A percentile compares a stretch with the other conserved stretches of the same genome.
phyloP scores from a whole-genome alignment of 2,113 vertebrate species.

The Sula dactylatra region DNA sequence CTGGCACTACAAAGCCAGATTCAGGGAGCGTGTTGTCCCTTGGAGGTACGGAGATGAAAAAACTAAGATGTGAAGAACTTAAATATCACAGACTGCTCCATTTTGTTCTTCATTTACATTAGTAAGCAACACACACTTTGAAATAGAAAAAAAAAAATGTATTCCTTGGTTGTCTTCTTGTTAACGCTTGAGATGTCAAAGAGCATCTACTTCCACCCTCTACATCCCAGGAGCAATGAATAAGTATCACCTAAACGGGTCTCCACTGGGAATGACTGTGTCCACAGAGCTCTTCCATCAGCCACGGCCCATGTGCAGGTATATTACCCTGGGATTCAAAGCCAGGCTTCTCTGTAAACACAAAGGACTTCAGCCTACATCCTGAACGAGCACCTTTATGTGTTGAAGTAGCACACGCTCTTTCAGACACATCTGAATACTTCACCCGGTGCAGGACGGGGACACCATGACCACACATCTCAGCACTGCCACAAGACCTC shows the following conservation, averaged over 20 bases:
- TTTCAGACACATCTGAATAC: neutral
- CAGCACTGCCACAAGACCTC: neutral
- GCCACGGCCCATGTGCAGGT: neutral
- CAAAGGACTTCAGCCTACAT: neutral
- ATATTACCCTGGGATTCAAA: neutral
- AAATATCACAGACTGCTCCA: neutral
- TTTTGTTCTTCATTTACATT: slow-evolving; percentile 35
- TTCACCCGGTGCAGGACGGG: neutral
- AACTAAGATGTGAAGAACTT: neutral
- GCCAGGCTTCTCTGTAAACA: neutral
- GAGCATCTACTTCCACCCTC: neutral
- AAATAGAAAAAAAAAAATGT: neutral
- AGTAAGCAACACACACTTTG: neutral
- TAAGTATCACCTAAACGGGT: neutral
- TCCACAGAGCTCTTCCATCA: neutral
- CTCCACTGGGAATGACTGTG: neutral
- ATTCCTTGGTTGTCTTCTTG: neutral
- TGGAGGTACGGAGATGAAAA: neutral
- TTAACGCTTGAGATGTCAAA: neutral
- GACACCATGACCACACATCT: fast-evolving
- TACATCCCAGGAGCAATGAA: neutral
- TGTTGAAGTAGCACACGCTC: neutral
- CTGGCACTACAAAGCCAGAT: neutral
- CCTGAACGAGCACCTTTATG: fast-evolving
- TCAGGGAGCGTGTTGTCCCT: neutral